Percentiles rank a stretch among this genome's conserved stretches.
phyloP scores from a whole-genome alignment of 2,113 vertebrate genomes.

The Eudyptes chrysolophus region DNA sequence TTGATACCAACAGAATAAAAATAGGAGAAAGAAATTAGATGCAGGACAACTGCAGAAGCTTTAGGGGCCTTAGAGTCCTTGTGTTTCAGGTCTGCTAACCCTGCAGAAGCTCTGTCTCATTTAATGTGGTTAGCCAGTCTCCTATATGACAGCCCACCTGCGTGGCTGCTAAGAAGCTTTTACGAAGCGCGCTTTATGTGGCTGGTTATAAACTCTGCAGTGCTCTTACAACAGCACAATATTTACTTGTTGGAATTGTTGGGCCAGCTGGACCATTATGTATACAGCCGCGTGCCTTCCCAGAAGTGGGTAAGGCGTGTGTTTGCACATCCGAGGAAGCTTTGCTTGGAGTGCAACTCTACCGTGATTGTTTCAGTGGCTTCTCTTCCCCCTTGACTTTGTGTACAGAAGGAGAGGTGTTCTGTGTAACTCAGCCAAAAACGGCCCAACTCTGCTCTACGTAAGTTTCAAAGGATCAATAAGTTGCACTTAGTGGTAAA shows the following conservation, averaged over 20 bases:
- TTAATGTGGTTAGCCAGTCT: neutral
- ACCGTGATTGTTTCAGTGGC: neutral
- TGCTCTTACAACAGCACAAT: neutral
- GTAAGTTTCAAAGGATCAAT: neutral
- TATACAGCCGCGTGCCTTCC: rapidly evolving
- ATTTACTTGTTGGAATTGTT: neutral
- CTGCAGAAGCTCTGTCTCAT: neutral
- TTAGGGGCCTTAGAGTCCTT: neutral
- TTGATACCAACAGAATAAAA: neutral
- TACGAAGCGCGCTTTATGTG: rapidly evolving
- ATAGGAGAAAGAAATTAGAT: neutral
- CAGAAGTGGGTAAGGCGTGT: neutral
- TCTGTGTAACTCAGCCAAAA: neutral
- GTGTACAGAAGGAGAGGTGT: neutral
- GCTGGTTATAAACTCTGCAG: neutral
- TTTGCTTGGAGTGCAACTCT: neutral
- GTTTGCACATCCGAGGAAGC: neutral
- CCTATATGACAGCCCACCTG: neutral
- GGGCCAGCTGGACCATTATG: neutral
- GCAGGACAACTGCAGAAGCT: neutral
- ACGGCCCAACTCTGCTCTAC: neutral
- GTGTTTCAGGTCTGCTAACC: neutral
- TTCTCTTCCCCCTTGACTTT: neutral
- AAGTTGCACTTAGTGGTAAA: neutral
- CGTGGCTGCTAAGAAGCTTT: neutral